Percentiles rank a stretch among this genome's conserved stretches.
Evolutionary conservation across 2,888 invertebrate species (phyloP).

Genomic region (Hypomecis punctinalis): DNA sequence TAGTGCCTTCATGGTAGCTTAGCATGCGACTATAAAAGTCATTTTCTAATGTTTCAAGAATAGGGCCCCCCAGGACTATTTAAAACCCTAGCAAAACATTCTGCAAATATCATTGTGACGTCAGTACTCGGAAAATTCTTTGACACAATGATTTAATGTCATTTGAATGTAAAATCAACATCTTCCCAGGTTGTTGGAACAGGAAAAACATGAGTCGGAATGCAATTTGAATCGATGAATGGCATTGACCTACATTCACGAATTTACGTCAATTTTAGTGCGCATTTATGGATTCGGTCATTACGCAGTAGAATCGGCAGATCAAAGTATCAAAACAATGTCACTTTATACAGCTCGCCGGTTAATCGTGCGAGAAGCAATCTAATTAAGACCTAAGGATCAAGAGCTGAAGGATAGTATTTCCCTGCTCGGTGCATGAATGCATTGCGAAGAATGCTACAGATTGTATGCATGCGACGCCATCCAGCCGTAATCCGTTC

Average conservation of each 20-base stretch:
- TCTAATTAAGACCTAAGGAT: constrained; percentile 13
- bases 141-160: constrained; percentile 1
- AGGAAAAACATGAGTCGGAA: constrained; percentile 9
- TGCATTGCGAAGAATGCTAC: constrained; percentile 52
- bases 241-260: constrained; percentile 41
- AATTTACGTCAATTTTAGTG: constrained; percentile 34
- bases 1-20: too few relatives aligned
- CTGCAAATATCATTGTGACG: constrained; percentile 1
- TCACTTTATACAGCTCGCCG: constrained; percentile 23
- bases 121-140: constrained; percentile 12
- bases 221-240: constrained; percentile 30
- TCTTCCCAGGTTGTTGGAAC: background rate
- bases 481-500: constrained; percentile 50
- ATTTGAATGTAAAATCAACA: constrained; percentile 9
- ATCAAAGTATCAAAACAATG: constrained; percentile 55
- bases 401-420: constrained; percentile 36
- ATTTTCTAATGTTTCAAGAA: too few relatives aligned
- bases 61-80: too few relatives aligned
- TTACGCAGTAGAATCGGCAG: constrained; percentile 59
- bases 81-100: too few relatives aligned
- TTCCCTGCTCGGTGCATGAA: constrained; percentile 29
- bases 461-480: constrained; percentile 51
- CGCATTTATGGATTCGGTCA: constrained; percentile 41
- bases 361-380: constrained; percentile 6
- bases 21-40: too few relatives aligned